Base-by-base conservation (phyloP, 2,797 vertebrate species). In the Silurus aristotelis region DNA sequence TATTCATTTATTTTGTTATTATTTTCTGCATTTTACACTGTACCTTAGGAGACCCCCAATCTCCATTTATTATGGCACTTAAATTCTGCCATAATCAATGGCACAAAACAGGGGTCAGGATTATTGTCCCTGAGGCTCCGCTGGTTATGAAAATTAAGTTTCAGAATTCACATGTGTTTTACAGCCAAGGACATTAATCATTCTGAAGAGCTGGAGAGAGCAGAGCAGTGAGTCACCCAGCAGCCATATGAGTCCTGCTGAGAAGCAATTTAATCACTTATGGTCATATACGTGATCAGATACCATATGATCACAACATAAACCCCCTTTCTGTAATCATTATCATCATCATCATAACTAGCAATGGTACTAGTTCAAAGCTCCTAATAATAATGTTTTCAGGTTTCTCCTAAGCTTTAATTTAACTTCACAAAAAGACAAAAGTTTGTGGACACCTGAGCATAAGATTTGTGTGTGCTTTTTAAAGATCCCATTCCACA, bases 41-140 rank as follows among this genome's bases (percentile, higher is more conserved):
- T 14, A 19, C 7, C 63, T 25, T 25, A 43, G 48, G 55, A 56
- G 58, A 78, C 52, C 20, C 25, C 14, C 10, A 46, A 14, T 61
- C 55, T 80, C 9, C 19, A 22, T 67, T 76, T 67, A 56, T 55
- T 63, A 68, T 83, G 8, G 22, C 14, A 73, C 20, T 67, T 86
- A 66, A 60, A 38, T 68, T n/a, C 48, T 75, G 1, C 72, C 71
- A 70, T 76, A 38, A 83, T 82, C 52, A 82, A 76, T 56, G 38
- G 43, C 72, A 83, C 31, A 70, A 68, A 70, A 82, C 63, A 56
- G 61, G 52, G 52, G 70, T 46, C 46, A 75, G 14, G 56, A 56
- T 83, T n/a, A 80, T 70, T 52, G 31, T 58, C 38, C 80, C 63
- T n/a, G 2, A 70, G 80, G 80, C 85, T 70, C 73, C 82, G 70